These are phyloP conservation scores for Dipus sagitta DNA, from an alignment of 2,797 vertebrate genomes.

Conservation along the genomic window DNA sequence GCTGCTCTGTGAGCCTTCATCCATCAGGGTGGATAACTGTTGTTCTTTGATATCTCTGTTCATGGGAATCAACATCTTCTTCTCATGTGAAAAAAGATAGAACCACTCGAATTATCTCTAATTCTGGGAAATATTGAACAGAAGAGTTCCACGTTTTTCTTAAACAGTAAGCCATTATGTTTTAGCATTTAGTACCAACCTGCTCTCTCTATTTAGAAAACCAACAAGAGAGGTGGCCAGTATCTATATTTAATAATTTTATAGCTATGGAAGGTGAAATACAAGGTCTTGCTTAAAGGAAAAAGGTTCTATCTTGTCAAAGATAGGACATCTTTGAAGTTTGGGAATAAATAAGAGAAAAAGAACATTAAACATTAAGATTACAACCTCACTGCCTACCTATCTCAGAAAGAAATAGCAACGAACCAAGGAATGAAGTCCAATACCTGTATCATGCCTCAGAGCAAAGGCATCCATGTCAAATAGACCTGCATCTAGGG, in stretches of 20 bases:
- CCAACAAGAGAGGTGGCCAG: constrained; percentile 74
- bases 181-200: constrained; percentile 81
- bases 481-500: not conserved
- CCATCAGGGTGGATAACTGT: too few species aligned
- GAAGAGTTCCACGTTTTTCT: constrained; percentile 84
- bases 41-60: too few species aligned
- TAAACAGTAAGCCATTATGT: constrained; percentile 81
- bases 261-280: constrained; percentile 84
- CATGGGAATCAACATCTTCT: constrained; percentile 87
- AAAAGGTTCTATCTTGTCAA: not conserved
- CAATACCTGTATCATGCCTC: not conserved
- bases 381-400: not conserved
- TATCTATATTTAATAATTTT: constrained; percentile 78
- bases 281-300: constrained; percentile 54
- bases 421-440: not conserved
- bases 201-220: constrained; percentile 85
- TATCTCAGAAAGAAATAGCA: not conserved
- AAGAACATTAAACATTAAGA: constrained; percentile 1
- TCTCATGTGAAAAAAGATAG: constrained; percentile 88
- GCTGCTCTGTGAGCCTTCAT: too few species aligned
- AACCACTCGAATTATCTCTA: constrained; percentile 87
- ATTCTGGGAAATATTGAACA: constrained; percentile 87
- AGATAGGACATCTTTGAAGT: constrained; percentile 36
- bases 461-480: not conserved
- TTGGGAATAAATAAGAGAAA: constrained; percentile 43